A percentile compares a stretch with the other conserved stretches of the same genome.
Conservation (phyloP, 2,888 invertebrate genomes). For the Dryadula phaetusa region DNA sequence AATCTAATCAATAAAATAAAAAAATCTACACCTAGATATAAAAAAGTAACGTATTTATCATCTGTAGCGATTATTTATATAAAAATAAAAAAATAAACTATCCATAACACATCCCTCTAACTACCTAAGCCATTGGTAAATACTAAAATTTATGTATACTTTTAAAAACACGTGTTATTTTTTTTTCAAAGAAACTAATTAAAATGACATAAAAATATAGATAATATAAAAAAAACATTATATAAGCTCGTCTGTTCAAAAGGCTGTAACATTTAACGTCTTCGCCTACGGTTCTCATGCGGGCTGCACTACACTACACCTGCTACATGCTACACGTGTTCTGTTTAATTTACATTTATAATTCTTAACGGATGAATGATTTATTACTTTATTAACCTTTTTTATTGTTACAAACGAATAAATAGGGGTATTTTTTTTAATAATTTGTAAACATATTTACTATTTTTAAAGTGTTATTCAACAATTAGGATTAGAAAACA, state of each 20-base stretch:
- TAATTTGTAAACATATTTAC: background rate
- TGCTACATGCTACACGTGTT: constrained; percentile 27
- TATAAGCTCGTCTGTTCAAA: background rate
- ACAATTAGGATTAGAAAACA: too few relatives aligned
- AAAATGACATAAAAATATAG: background rate
- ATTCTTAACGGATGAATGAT: constrained; percentile 25
- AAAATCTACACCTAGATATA: too few relatives aligned
- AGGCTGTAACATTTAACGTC: constrained; percentile 18
- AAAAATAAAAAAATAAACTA: too few relatives aligned
- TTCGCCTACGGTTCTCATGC: constrained; percentile 42
- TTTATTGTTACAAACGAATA: constrained; percentile 12
- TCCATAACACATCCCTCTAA: too few relatives aligned
- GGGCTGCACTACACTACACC: constrained; percentile 43
- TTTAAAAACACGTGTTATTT: too few relatives aligned
- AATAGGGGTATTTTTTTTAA: constrained; percentile 5
- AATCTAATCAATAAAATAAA: too few relatives aligned
- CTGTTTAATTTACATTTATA: constrained; percentile 21
- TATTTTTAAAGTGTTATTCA: too few relatives aligned
- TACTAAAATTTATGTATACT: too few relatives aligned
- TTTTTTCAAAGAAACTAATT: background rate
- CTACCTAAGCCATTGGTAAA: too few relatives aligned
- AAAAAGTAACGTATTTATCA: too few relatives aligned
- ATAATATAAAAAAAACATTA: background rate
- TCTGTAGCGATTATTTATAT: too few relatives aligned
- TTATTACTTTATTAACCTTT: constrained; percentile 31